Conservation (phyloP, 2,888 invertebrate species). For the Calameuta idolon region DNA sequence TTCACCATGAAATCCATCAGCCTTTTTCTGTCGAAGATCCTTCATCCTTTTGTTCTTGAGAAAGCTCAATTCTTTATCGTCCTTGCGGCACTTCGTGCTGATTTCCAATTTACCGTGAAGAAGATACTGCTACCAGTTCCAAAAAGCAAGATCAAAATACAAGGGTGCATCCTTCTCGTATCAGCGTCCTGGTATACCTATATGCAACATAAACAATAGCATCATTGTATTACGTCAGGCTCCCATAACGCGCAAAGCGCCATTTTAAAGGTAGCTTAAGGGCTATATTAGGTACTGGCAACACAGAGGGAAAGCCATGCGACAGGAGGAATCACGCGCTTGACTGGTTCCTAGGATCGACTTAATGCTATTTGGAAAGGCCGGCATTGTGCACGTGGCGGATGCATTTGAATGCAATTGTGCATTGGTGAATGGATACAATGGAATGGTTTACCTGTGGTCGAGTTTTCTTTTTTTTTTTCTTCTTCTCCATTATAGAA, state of each 20-base stretch:
- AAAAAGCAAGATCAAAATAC: background rate
- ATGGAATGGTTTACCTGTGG: conserved; percentile 7
- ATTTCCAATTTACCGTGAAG: background rate
- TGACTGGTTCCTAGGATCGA: conserved; percentile 43
- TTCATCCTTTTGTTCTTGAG: background rate
- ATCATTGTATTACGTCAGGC: conserved; percentile 26
- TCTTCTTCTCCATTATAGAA: background rate
- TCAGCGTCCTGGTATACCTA: background rate
- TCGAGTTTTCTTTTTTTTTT: background rate
- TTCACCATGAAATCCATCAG: conserved; percentile 49
- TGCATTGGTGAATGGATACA: background rate
- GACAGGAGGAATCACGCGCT: conserved; percentile 42
- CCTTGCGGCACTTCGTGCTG: background rate
- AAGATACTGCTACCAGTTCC: background rate
- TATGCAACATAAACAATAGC: conserved; percentile 26
- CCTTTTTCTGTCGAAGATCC: background rate
- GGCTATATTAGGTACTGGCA: conserved; percentile 19
- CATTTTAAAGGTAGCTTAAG: conserved; percentile 26
- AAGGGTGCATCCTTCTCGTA: background rate
- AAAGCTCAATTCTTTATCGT: background rate
- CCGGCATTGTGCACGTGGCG: conserved; percentile 42
- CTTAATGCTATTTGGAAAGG: conserved; percentile 47
- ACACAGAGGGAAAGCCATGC: conserved; percentile 26
- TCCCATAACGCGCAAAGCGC: conserved; percentile 27
- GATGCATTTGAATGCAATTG: conserved; percentile 25